These are phyloP conservation scores for Sinocyclocheilus anshuiensis DNA, from an alignment of 2,113 vertebrate genomes.

Conservation along the genomic window DNA sequence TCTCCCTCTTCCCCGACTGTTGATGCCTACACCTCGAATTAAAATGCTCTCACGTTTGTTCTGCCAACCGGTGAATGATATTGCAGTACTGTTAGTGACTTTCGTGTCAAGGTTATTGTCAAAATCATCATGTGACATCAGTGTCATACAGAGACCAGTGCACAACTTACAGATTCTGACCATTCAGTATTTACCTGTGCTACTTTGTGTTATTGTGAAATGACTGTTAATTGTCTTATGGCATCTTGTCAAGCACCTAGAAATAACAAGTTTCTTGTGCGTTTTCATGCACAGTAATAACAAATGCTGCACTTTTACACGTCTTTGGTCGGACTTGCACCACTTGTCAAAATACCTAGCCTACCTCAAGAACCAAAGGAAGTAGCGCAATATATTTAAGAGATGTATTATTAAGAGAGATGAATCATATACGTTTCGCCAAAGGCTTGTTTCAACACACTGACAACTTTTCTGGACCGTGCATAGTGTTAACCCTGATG, in stretches of 20 bases:
- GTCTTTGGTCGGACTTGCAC: slow-evolving; percentile 2
- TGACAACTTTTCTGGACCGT: slow-evolving; percentile 59
- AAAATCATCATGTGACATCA: slow-evolving; percentile 14
- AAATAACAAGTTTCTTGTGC: slow-evolving; percentile 12
- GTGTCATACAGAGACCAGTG: slow-evolving; percentile 8
- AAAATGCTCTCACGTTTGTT: slow-evolving; percentile 62
- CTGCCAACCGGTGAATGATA: slow-evolving; percentile 24
- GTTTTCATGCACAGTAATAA: slow-evolving; percentile 8
- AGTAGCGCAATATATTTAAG: slow-evolving; percentile 37
- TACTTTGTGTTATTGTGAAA: slow-evolving; percentile 31
- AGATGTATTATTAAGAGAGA: background rate
- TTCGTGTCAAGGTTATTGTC: background rate
- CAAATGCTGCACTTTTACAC: slow-evolving; percentile 31
- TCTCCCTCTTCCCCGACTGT: slow-evolving; percentile 86
- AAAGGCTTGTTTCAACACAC: slow-evolving; percentile 9
- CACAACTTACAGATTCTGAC: background rate
- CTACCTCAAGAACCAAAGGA: slow-evolving; percentile 46
- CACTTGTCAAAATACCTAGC: slow-evolving; percentile 44
- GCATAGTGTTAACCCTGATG: slow-evolving; percentile 79
- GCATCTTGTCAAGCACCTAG: slow-evolving; percentile 13
- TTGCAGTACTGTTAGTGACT: background rate
- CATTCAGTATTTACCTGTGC: slow-evolving; percentile 3
- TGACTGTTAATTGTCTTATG: background rate
- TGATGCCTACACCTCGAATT: slow-evolving; percentile 84
- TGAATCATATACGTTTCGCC: background rate